Percentiles rank a stretch among this genome's conserved stretches.
Conservation (phyloP, 2,113 vertebrate genomes). For the Cyprinodon brontotheroides region DNA sequence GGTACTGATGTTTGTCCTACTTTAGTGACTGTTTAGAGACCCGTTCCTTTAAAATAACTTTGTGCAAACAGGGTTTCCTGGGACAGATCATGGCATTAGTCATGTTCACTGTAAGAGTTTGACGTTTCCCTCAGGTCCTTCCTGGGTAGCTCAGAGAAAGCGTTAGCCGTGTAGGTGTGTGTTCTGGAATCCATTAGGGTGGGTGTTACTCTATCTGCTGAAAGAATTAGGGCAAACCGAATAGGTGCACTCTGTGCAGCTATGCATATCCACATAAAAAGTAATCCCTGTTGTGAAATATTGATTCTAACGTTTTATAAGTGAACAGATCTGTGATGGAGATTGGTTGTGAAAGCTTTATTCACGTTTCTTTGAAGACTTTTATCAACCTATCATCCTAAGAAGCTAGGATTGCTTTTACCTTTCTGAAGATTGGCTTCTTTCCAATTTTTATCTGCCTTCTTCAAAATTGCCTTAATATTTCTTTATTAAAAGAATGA, state of each 20-base stretch:
- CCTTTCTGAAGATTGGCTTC: neutral
- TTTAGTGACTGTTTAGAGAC: constrained; percentile 30
- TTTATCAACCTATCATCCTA: neutral
- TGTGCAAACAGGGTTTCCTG: constrained; percentile 25
- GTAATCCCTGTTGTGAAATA: constrained; percentile 54
- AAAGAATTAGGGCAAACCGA: constrained; percentile 57
- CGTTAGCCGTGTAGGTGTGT: constrained; percentile 28
- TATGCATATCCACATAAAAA: constrained; percentile 3
- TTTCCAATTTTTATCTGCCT: neutral
- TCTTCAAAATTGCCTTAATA: neutral
- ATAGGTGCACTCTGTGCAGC: constrained; percentile 16
- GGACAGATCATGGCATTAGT: constrained; percentile 31
- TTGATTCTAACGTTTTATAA: constrained; percentile 56
- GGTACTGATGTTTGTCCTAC: constrained; percentile 28
- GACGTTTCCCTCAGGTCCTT: constrained; percentile 28
- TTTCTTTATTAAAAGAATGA: too few relatives aligned
- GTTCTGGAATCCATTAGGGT: constrained; percentile 46
- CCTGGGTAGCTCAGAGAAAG: constrained; percentile 13
- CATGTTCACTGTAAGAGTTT: neutral
- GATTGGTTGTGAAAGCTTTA: constrained; percentile 3
- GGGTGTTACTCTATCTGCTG: constrained; percentile 51
- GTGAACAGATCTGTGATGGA: constrained; percentile 3
- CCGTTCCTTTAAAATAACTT: constrained; percentile 35
- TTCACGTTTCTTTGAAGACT: neutral
- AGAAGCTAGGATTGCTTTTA: neutral